Evolutionary conservation across 2,797 vertebrate genomes (phyloP).

Genomic region (Premnoplex brunnescens): DNA sequence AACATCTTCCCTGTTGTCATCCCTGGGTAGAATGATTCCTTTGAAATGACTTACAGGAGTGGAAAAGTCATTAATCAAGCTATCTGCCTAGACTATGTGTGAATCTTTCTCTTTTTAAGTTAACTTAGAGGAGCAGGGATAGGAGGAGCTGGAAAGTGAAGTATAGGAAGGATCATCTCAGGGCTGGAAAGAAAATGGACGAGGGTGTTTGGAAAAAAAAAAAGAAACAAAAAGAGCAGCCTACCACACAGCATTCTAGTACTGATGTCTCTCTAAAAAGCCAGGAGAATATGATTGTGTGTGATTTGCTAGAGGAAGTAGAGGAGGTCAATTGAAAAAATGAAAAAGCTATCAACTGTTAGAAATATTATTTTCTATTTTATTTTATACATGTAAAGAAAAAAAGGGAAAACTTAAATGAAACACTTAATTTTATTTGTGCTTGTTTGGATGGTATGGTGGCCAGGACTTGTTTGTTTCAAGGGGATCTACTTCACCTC

Average conservation of each 20-base stretch:
- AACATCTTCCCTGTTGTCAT: not conserved
- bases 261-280: not conserved
- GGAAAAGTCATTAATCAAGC: conserved; percentile 29
- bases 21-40: not conserved
- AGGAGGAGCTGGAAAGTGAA: not conserved
- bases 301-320: not conserved
- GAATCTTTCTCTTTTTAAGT: not conserved
- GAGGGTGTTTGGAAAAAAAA: not conserved
- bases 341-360: not conserved
- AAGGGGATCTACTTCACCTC: conserved; percentile 15
- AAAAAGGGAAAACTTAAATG: not conserved
- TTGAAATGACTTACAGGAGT: not conserved
- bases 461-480: conserved; percentile 16
- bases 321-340: not conserved
- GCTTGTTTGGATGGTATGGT: not conserved
- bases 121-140: not conserved
- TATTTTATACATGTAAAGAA: not conserved
- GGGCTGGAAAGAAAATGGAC: not conserved
- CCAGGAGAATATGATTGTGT: not conserved
- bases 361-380: not conserved
- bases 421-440: not conserved
- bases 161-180: not conserved
- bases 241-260: not conserved
- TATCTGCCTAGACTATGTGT: not conserved
- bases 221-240: not conserved